These are phyloP conservation scores for Pipistrellus nathusii DNA, from an alignment of 2,797 vertebrate species.

Conservation along the genomic window DNA sequence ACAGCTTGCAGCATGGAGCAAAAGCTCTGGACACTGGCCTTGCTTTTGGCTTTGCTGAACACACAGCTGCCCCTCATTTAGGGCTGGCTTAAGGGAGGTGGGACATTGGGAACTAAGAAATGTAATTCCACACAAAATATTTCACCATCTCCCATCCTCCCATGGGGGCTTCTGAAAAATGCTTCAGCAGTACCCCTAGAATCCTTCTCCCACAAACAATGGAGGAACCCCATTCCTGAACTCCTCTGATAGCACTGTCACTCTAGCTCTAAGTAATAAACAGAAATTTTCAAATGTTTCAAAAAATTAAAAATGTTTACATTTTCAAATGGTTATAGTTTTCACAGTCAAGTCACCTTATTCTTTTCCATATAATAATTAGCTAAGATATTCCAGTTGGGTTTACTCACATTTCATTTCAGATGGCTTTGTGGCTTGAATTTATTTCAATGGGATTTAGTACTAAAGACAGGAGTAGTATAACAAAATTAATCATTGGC, in stretches of 20 bases:
- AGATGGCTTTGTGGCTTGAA: background rate
- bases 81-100: too few species aligned
- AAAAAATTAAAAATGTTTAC: background rate
- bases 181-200: too few species aligned
- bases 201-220: too few species aligned
- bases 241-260: background rate
- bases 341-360: background rate
- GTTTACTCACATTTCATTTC: background rate
- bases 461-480: background rate
- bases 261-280: background rate
- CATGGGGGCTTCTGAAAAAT: too few species aligned
- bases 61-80: too few species aligned
- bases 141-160: too few species aligned
- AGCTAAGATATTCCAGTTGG: background rate
- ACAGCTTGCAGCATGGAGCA: too few species aligned
- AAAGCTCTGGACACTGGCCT: too few species aligned
- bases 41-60: too few species aligned
- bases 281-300: background rate
- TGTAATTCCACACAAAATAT: too few species aligned
- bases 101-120: too few species aligned
- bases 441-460: conserved; percentile 10
- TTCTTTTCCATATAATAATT: background rate
- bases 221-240: too few species aligned
- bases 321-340: background rate
- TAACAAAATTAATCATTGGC: conserved; percentile 1